Evolutionary conservation across 2,113 vertebrate species (phyloP).

Genomic region (Corythaeola cristata): DNA sequence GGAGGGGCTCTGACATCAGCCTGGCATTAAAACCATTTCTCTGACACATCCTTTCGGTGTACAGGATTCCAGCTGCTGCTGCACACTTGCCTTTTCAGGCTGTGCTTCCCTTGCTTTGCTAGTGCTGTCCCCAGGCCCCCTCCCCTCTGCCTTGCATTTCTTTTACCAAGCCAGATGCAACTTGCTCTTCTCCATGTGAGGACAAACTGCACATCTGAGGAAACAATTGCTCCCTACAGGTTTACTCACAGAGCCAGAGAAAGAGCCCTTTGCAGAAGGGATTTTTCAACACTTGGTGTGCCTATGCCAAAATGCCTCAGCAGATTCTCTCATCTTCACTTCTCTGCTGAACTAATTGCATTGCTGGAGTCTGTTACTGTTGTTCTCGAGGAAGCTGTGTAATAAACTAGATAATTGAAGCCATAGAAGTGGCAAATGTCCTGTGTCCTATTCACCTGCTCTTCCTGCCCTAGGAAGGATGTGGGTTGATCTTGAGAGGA

Average conservation of each 20-base stretch:
- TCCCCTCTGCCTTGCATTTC: background rate
- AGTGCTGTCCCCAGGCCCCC: background rate
- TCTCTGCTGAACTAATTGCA: background rate
- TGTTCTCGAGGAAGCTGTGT: conserved; percentile 18
- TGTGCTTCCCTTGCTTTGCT: background rate
- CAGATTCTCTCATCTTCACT: background rate
- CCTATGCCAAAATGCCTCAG: background rate
- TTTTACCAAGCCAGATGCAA: background rate
- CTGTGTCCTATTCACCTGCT: conserved; percentile 75
- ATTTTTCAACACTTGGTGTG: background rate
- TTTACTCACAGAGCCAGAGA: background rate
- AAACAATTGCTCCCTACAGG: background rate
- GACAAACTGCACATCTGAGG: background rate
- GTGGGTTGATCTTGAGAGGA: conserved; percentile 64
- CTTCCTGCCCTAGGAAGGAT: conserved; percentile 77
- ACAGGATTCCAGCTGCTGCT: background rate
- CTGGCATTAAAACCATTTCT: background rate
- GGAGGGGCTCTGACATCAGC: background rate
- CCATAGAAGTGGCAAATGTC: conserved; percentile 42
- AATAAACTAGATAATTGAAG: conserved; percentile 56
- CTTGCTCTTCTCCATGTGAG: background rate
- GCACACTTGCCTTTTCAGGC: background rate
- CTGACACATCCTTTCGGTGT: background rate
- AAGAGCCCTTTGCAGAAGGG: background rate
- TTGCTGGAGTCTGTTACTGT: conserved; percentile 37